A percentile compares a stretch with the other conserved stretches of the same genome.
phyloP scores from a whole-genome alignment of 2,113 vertebrate genomes.

The Desmodus rotundus region DNA sequence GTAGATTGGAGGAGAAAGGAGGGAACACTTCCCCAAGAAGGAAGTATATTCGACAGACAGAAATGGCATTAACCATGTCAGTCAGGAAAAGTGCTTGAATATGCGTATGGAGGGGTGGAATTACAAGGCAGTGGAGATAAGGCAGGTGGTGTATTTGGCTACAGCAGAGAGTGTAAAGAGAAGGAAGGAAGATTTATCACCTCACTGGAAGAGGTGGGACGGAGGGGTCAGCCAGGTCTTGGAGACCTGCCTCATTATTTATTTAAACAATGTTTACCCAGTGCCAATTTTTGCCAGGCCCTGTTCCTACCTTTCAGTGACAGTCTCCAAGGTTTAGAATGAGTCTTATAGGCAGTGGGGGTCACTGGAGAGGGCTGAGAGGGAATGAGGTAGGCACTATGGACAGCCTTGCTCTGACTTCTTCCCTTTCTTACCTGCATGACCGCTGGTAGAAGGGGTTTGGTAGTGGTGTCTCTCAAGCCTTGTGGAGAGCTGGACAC shows the following conservation, averaged over 20 bases:
- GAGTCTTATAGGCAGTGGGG: too few relatives aligned
- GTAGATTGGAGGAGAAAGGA: neutral
- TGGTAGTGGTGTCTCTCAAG: neutral
- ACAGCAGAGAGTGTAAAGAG: neutral
- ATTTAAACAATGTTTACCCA: neutral
- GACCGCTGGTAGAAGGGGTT: neutral
- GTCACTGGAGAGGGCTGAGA: neutral
- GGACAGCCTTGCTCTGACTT: neutral
- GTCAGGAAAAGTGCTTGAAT: neutral
- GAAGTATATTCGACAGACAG: neutral
- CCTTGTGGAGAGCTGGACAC: neutral
- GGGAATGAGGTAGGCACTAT: neutral
- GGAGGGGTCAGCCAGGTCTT: neutral
- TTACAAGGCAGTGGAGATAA: neutral
- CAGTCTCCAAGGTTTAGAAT: neutral
- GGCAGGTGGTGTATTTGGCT: neutral
- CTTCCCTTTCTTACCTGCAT: neutral
- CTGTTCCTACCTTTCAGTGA: neutral
- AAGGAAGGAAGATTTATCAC: neutral
- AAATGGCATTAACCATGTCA: neutral
- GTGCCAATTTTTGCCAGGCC: neutral
- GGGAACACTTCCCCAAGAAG: neutral
- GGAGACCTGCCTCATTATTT: neutral
- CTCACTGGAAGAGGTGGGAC: neutral
- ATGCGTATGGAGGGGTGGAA: fast-evolving